Percentiles rank a stretch among this genome's conserved stretches.
Evolutionary conservation across 2,113 vertebrate genomes (phyloP).

Genomic region (Dicentrarchus labrax): DNA sequence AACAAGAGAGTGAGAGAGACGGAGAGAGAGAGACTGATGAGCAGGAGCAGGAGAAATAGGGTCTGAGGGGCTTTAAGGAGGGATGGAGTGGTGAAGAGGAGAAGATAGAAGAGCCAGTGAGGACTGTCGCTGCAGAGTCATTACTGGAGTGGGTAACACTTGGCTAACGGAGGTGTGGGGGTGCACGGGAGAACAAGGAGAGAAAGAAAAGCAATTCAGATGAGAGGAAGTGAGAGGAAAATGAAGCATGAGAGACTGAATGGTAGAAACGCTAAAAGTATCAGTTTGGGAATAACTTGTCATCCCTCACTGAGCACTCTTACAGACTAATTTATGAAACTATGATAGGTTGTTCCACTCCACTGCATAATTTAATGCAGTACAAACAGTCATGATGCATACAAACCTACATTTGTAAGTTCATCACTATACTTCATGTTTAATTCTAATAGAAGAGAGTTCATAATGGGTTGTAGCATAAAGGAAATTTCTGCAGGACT

Average conservation of each 20-base stretch:
- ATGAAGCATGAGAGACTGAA: constrained; percentile 46
- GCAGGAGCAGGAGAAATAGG: constrained; percentile 57
- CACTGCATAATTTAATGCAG: constrained; percentile 47
- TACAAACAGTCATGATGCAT: constrained; percentile 58
- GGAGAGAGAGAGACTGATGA: constrained; percentile 63
- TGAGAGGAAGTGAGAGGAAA: constrained; percentile 48
- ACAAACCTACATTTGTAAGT: constrained; percentile 46
- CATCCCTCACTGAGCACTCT: constrained; percentile 61
- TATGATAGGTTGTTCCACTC: constrained; percentile 69
- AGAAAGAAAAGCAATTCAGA: constrained; percentile 64
- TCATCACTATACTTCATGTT: constrained; percentile 53
- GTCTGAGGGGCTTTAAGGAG: constrained; percentile 70
- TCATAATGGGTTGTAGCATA: constrained; percentile 19
- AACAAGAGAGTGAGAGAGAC: constrained; percentile 60
- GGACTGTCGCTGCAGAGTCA: constrained; percentile 69
- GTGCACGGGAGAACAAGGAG: constrained; percentile 35
- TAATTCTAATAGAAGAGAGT: constrained; percentile 31
- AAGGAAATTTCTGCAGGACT: constrained; percentile 14
- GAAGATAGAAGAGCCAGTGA: constrained; percentile 60
- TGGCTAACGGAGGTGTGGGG: constrained; percentile 31
- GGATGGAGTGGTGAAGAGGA: constrained; percentile 62
- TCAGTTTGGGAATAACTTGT: constrained; percentile 63
- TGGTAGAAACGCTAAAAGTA: constrained; percentile 59
- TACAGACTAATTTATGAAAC: constrained; percentile 71
- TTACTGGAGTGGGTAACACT: constrained; percentile 68